Conservation (phyloP, 2,113 vertebrate species). For the Megaceryle maxima region DNA sequence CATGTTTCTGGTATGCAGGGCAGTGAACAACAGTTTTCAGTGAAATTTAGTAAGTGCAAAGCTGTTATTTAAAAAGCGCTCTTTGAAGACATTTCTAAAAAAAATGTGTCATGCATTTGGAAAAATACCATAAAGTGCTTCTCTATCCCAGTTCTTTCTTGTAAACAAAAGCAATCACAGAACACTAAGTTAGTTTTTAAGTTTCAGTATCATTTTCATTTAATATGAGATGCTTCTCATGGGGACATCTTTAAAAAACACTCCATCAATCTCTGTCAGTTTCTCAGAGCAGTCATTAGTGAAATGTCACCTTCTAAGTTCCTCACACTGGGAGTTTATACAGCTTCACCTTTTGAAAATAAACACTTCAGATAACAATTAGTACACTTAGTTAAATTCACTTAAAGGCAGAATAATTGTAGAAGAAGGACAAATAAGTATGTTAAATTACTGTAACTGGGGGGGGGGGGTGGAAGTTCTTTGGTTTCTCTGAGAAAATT, state of each 20-base stretch:
- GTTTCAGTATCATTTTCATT: conserved; percentile 60
- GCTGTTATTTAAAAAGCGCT: neutral
- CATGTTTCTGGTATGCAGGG: neutral
- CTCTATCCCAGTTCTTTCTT: neutral
- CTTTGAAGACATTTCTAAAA: neutral
- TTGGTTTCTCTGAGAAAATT: neutral
- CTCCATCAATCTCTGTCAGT: conserved; percentile 75
- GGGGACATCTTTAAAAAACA: conserved; percentile 52
- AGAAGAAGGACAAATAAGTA: neutral
- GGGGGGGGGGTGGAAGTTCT: neutral
- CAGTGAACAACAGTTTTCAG: neutral
- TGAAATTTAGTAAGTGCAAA: neutral
- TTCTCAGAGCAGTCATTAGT: conserved; percentile 70
- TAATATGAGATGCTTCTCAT: conserved; percentile 34
- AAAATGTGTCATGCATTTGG: neutral
- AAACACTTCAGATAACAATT: conserved; percentile 43
- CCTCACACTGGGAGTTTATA: conserved; percentile 39
- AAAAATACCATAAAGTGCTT: neutral
- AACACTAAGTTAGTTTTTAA: neutral
- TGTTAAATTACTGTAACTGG: neutral
- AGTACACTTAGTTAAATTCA: conserved; percentile 25
- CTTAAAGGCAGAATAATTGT: neutral
- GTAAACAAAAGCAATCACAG: neutral
- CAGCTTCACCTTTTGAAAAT: conserved; percentile 50
- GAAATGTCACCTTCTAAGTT: conserved; percentile 77